Conservation (phyloP, 2,888 invertebrate genomes). For the Conchocele bisecta region DNA sequence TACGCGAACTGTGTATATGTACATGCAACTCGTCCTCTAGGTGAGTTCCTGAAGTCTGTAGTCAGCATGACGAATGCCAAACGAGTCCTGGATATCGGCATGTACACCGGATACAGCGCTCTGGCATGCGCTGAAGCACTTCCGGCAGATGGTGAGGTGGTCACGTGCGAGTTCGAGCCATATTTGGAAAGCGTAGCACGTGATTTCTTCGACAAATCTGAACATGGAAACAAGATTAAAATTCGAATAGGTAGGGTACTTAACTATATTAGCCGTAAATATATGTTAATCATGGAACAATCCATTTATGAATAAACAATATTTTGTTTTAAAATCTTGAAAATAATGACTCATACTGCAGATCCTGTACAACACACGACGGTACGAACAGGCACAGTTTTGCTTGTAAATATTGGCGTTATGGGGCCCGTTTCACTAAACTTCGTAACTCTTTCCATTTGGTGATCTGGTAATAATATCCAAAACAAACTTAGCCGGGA, state of each 20-base stretch:
- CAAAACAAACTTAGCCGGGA: no score
- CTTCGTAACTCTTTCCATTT: no score
- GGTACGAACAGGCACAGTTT: no score
- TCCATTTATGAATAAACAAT: no score
- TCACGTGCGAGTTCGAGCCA: not conserved
- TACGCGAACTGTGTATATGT: not conserved
- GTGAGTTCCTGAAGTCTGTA: not conserved
- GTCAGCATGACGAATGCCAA: slow-evolving; percentile 1
- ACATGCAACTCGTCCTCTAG: slow-evolving; percentile 6
- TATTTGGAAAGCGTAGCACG: not conserved
- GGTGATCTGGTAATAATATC: no score
- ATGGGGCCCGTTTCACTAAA: no score
- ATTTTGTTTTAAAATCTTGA: no score
- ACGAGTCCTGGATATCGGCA: not conserved
- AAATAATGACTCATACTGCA: no score
- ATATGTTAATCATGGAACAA: no score
- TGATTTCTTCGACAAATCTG: not conserved
- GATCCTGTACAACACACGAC: no score
- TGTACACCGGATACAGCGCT: slow-evolving; percentile 3
- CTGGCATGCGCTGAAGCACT: not conserved
- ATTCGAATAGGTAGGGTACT: not conserved
- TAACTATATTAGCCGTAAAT: not conserved
- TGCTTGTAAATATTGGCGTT: no score
- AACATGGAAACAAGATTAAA: not conserved
- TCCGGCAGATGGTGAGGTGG: not conserved